Base-by-base conservation (phyloP, 2,888 invertebrate species). In the Diarsia rubi region DNA sequence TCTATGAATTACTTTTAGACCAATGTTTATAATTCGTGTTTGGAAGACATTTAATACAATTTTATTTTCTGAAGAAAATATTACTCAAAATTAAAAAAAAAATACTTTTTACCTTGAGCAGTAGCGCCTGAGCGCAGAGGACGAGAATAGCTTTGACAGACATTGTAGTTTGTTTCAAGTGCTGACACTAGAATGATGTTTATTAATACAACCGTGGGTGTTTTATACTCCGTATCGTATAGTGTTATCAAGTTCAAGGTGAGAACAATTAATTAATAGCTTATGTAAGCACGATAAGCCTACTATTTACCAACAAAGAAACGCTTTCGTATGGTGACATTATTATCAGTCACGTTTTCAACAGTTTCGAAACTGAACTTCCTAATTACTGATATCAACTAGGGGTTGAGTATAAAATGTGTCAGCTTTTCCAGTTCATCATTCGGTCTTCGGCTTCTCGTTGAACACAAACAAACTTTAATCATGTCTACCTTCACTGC, bases 101-200 rank as follows among this genome's bases (percentile, higher is more conserved):
- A 27, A 47, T 47, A 47, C 1, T 3, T 42, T 24, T 70, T 45
- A 80, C 80, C 75, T 81, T 66, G 42, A 75, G 19, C 16, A 81
- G 42, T 14, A 81, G 64, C 21, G 70, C 70, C 42, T 71, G 70
- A 71, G 71, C 54, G 31, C 88, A 90, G 71, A 92, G 70, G 21
- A 91, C 54, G 27, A 90, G 68, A 60, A 91, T 80, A 31, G 87
- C 79, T 67, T 90, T 88, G 68, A 85, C 52, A 79, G 89, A 87
- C 91, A 91, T 92, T 70, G 70, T 88, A 71, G 54, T 69, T 79
- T 72, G 65, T 75, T 78, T 66, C 66, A 42, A 73, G 75, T 42
- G 31, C 60, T 73, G 67, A 75, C 59, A 67, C 75, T 6, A 73
- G 72, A 81, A 60, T 79, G 69, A 64, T 75, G 27, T 71, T 72